Conservation (phyloP, 2,888 invertebrate genomes). For the Conistra vaccinii region DNA sequence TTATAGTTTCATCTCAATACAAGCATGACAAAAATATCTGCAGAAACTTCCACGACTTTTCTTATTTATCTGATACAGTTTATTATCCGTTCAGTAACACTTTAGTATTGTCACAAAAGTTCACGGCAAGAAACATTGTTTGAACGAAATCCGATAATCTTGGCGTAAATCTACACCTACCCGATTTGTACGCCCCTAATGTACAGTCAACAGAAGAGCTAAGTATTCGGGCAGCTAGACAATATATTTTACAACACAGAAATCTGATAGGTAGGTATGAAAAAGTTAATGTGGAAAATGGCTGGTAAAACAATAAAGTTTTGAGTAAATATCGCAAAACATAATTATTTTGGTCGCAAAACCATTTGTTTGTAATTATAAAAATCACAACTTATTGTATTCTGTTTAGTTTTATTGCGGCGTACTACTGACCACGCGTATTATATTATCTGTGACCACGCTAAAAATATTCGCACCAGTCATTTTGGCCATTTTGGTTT, state of each 20-base stretch:
- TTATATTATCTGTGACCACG: too few species aligned
- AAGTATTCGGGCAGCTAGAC: background rate
- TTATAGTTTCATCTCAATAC: background rate
- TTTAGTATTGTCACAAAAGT: slow-evolving; percentile 7
- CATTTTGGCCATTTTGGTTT: too few species aligned
- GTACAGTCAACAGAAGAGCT: slow-evolving; percentile 26
- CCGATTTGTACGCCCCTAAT: slow-evolving; percentile 4
- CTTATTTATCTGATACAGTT: slow-evolving; percentile 20
- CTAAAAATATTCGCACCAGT: background rate
- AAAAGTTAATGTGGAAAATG: too few species aligned
- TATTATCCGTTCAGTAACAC: slow-evolving; percentile 16
- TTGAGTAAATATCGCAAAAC: too few species aligned
- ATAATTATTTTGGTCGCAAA: too few species aligned
- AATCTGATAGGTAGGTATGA: too few species aligned
- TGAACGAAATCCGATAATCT: slow-evolving; percentile 41
- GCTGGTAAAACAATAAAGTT: too few species aligned
- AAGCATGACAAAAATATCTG: background rate
- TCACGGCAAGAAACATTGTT: slow-evolving; percentile 26
- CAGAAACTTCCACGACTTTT: background rate
- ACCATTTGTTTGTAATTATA: too few species aligned
- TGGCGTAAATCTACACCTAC: slow-evolving; percentile 39
- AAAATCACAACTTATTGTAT: too few species aligned
- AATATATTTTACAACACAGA: too few species aligned
- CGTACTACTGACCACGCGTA: background rate
- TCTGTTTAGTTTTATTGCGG: too few species aligned